Base-by-base conservation (phyloP, 2,113 vertebrate genomes). In the Caranx ignobilis region DNA sequence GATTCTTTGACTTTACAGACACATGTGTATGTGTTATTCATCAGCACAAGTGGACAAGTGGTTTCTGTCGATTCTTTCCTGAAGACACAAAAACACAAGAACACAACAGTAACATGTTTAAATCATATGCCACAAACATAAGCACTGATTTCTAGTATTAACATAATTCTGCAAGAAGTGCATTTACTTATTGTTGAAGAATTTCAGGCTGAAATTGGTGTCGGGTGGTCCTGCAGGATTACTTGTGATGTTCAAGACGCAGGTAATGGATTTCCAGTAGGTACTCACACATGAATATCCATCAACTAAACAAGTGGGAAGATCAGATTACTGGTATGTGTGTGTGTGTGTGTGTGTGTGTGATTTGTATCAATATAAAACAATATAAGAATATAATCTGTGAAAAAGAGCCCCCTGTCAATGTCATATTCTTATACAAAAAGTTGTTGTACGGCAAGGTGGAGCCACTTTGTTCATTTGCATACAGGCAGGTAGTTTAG, bases 171-270 rank as follows among this genome's bases (percentile, higher is more conserved):
- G 9, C 4, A 35, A 37, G 2, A 57, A 59, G 19, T 43, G 3
- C 19, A 15, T 3, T 56, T 88, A 85, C 83, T 0, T 0, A 0
- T 0, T 0, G 0, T 50, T 0, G 0, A 0, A 9, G 57, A 92
- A 88, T 1, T 10, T 3, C 66, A 94, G 77, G 15, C 13, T 77
- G 87, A 84, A 87, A 48, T 3, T 63, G 19, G 0, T 57, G 52
- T 80, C 71, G 41, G 16, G 50, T 7, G 1, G 32, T 37, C 1
- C 54, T 11, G 9, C 2, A 0, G 65, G 15, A 31, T 67, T 8
- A 19, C 3, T 71, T 18, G 21, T 74, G 77, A 86, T 70, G 55
- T 87, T 88, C 41, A 91, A 41, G 31, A 50, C 64, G 62, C 94
- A 94, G 4, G 15, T 65, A n/a, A 94, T 18, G 0, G 26, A 79